Percentiles rank a stretch among this genome's conserved stretches.
Conservation (phyloP, 2,888 invertebrate genomes). For the Dinocampus coccinellae region DNA sequence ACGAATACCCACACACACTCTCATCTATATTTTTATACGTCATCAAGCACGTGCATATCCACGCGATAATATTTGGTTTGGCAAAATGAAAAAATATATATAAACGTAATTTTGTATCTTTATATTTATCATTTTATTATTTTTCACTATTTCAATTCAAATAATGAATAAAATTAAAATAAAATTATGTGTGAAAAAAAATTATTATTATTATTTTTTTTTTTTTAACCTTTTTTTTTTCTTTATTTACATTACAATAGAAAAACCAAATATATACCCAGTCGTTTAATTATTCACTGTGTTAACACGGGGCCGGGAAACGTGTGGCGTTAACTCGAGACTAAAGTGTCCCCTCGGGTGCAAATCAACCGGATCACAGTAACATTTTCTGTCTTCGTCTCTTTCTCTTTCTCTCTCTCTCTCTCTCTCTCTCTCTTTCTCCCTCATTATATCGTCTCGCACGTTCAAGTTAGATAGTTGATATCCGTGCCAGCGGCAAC, state of each 20-base stretch:
- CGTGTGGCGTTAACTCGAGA: slow-evolving; percentile 48
- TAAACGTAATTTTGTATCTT: background rate
- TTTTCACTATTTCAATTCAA: background rate
- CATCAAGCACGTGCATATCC: slow-evolving; percentile 22
- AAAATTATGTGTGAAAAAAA: background rate
- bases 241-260: background rate
- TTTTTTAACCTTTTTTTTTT: background rate
- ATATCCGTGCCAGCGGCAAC: slow-evolving; percentile 22
- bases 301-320: background rate
- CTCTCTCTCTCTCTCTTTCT: background rate
- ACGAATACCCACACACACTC: slow-evolving; percentile 18
- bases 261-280: background rate
- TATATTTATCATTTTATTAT: background rate
- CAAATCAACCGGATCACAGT: slow-evolving; percentile 2
- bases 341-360: slow-evolving; percentile 47
- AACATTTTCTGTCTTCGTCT: too few relatives aligned
- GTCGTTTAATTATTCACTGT: background rate
- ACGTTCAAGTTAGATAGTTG: slow-evolving; percentile 22
- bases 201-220: background rate
- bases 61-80: slow-evolving; percentile 4
- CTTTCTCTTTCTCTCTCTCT: too few relatives aligned
- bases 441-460: background rate
- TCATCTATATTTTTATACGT: background rate
- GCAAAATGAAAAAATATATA: background rate
- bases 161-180: background rate